Evolutionary conservation across 2,888 invertebrate genomes (phyloP).

Genomic region (Heteromurus nitidus): DNA sequence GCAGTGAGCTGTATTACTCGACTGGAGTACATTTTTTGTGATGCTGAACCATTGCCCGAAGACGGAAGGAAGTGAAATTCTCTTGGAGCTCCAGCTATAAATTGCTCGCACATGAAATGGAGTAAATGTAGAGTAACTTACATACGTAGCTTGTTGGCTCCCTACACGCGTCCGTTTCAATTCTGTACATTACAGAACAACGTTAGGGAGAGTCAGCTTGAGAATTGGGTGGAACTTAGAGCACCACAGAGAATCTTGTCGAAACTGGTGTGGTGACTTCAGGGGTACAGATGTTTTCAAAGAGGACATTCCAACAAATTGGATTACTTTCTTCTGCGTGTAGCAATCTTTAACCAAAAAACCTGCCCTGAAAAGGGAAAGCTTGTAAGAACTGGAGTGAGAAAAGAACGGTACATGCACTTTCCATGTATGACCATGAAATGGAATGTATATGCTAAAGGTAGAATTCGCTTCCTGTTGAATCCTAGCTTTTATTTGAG

Average conservation of each 20-base stretch:
- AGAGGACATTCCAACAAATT: conserved; percentile 56
- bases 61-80: not conserved
- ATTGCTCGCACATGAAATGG: not conserved
- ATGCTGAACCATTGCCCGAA: not conserved
- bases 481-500: not conserved
- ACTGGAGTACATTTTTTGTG: not conserved
- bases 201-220: too few species aligned
- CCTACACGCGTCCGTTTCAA: not conserved
- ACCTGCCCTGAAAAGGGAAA: conserved; percentile 45
- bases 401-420: conserved; percentile 3
- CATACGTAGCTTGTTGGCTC: too few species aligned
- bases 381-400: conserved; percentile 24
- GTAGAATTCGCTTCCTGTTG: conserved; percentile 17
- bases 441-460: not conserved
- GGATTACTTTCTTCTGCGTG: conserved; percentile 46
- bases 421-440: not conserved
- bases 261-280: conserved; percentile 31
- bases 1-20: not conserved
- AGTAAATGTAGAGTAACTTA: not conserved
- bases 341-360: conserved; percentile 30
- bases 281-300: conserved; percentile 56
- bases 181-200: too few species aligned
- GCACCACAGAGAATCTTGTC: conserved; percentile 6
- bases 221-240: too few species aligned
- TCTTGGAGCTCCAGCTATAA: conserved; percentile 1